Evolutionary conservation across 2,888 invertebrate genomes (phyloP), one percentile per base, ranked within the genome.

Genomic region (Camptogramma bilineatum): DNA sequence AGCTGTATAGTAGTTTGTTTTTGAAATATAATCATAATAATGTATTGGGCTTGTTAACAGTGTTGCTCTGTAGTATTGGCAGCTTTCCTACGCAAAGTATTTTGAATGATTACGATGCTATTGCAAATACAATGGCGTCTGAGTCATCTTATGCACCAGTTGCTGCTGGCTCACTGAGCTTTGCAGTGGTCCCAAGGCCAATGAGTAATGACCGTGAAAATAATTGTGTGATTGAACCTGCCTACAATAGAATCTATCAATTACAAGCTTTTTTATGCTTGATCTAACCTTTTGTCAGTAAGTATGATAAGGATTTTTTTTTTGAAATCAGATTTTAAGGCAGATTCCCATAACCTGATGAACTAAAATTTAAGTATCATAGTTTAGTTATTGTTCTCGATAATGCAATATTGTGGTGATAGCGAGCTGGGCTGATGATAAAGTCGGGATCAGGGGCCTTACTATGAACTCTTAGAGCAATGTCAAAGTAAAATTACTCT

Each of bases 101-200:
- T 62, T 47, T 46, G 31, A 56, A 58, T 13, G 34, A 42, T 59
- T 56, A 18, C 61, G 47, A 42, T 66, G 39, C 21, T 42, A 42
- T 52, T 53, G 34, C 52, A 47, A 24, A 52, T 62, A 56, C 56
- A 17, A 62, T 31, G 18, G 21, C 16, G 1, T 8, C 8, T 58
- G 64, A 66, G 17, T 64, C 59, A 46, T 44, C 19, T 18, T 51
- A 60, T 62, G 62, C 69, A 72, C 48, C 55, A 63, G 48, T 52
- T 61, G 13, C 10, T 4, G 50, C 4, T 28, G 7, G 28, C 28
- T 28, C 28, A 28, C 18, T 31, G 50, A 53, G 61, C 19, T 64
- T 59, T 76, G 75, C 74, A 77, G 78, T 77, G 74, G 73, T 65
- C 57, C n/a, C 66, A 79, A 81, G 79, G 80, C 61, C 73, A 56